Conservation (phyloP, 2,797 vertebrate species). For the Xiphorhynchus erythropygius region DNA sequence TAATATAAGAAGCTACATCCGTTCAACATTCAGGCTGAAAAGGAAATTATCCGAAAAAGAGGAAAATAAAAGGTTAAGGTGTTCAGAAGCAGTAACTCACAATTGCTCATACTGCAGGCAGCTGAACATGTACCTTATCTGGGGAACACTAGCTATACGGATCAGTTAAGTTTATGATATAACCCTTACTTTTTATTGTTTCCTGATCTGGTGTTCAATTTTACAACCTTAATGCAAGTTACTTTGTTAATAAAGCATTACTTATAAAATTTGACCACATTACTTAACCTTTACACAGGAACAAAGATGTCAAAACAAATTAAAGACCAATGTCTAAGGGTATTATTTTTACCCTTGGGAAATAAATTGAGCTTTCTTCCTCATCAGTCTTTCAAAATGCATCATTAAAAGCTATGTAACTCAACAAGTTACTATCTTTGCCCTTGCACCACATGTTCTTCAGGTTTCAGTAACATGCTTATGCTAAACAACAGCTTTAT, state of each 20-base stretch:
- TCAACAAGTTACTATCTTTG: constrained; percentile 6
- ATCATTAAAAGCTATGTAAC: constrained; percentile 25
- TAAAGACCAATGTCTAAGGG: background rate
- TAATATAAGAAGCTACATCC: background rate
- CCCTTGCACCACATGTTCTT: background rate
- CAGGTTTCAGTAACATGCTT: constrained; percentile 47
- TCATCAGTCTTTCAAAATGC: background rate
- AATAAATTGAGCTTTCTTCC: constrained; percentile 24
- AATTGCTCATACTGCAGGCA: background rate
- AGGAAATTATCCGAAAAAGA: background rate
- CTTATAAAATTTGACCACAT: constrained; percentile 55
- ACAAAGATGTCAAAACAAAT: constrained; percentile 50
- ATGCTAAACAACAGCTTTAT: constrained; percentile 57
- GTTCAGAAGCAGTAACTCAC: background rate
- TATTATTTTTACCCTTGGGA: constrained; percentile 42
- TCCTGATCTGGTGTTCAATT: constrained; percentile 58
- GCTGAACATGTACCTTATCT: constrained; percentile 30
- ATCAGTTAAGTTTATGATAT: constrained; percentile 65
- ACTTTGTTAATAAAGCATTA: constrained; percentile 47
- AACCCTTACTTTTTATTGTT: constrained; percentile 55
- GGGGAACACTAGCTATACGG: background rate
- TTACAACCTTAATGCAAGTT: constrained; percentile 51
- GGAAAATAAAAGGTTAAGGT: constrained; percentile 14
- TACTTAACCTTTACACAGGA: constrained; percentile 48
- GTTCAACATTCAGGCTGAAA: background rate